Conservation (phyloP, 2,888 invertebrate genomes). For the Lasioglossum leucozonium region DNA sequence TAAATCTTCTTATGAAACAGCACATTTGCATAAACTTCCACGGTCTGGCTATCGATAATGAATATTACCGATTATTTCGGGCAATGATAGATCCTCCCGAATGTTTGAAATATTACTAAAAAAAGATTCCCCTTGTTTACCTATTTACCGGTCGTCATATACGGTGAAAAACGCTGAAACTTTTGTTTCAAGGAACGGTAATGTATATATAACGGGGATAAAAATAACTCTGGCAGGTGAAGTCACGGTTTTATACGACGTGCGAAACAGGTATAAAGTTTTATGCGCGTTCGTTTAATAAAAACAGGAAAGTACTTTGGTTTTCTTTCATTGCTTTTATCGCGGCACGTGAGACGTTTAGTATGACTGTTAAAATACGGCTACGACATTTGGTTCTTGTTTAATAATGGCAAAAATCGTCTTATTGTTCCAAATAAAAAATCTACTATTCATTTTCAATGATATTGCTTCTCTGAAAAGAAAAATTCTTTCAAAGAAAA, state of each 20-base stretch:
- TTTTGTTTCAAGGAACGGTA: neutral
- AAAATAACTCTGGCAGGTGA: neutral
- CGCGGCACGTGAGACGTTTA: neutral
- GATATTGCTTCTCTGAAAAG: neutral
- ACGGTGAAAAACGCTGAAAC: neutral
- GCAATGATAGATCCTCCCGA: neutral
- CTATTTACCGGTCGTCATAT: neutral
- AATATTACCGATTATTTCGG: neutral
- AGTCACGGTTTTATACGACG: neutral
- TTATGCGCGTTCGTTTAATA: neutral
- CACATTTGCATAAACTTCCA: neutral
- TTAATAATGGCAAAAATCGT: neutral
- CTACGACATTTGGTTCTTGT: neutral
- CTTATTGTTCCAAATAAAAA: neutral
- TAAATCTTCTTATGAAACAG: neutral
- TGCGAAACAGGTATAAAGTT: neutral
- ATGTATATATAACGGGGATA: neutral
- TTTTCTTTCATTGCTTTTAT: neutral
- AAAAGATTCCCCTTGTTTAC: conserved; percentile 1
- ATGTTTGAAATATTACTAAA: neutral
- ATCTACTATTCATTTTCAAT: neutral
- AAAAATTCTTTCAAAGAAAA: neutral
- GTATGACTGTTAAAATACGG: neutral
- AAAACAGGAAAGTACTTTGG: neutral
- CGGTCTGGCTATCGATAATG: neutral